Evolutionary conservation across 2,888 invertebrate genomes (phyloP), one percentile per base, ranked within the genome.

Genomic region (Diplolepis rosae): DNA sequence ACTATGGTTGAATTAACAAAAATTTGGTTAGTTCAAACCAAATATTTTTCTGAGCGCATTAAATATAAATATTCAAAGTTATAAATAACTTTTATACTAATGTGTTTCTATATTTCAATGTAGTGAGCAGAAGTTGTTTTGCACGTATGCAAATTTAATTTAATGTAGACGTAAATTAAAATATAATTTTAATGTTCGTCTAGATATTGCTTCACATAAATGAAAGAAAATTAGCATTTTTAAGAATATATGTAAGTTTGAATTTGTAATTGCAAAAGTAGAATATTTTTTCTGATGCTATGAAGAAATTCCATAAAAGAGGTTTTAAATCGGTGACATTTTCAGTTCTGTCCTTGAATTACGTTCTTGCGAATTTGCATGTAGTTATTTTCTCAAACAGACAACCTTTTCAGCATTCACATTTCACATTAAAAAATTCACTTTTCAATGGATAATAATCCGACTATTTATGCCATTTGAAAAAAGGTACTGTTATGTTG

Each of bases 301-400:
- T 22, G 35, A 4, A n/a, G 27, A 61, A 39, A 39, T 61, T 61
- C 24, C 24, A 39, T 39, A 39, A 3, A n/a, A 39, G 51, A 1
- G 50, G 4, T 15, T 35, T 35, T 56, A 56, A 35, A 6, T 22
- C 32, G 32, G 32, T 27, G 61, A 61, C 61, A 61, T 61, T 61
- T 61, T n/a, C 39, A 61, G 24, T 39, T 61, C 39, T 39, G 61
- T 61, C 61, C 61, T 61, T 61, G 61, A 61, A 61, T 61, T 61
- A 61, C 35, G 4, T 22, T 9, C 35, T 35, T 61, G 35, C 35
- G 56, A 22, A 35, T 61, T 61, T 61, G 56, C 56, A 61, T 61
- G 56, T n/a, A 61, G 39, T 35, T 61, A 39, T 61, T 61, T 61
- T 61, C 61, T 61, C 39, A 39, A 61, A 61, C 39, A 61, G 24